Conservation (phyloP, 2,888 invertebrate genomes). For the Mycogona germanica region DNA sequence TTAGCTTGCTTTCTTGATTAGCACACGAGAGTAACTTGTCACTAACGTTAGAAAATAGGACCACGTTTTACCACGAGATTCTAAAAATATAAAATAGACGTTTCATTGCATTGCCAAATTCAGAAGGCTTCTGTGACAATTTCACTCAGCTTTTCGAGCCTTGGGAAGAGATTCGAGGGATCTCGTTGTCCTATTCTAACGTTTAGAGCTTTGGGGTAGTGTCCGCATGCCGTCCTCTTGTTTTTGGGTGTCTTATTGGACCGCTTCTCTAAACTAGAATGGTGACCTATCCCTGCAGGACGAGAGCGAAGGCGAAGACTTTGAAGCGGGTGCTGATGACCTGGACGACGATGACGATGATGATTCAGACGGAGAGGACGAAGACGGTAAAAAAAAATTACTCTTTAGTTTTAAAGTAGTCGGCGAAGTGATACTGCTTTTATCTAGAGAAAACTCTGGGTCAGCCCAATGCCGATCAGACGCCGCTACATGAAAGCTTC, state of each 20-base stretch:
- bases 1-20: no score
- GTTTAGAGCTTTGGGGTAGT: not conserved
- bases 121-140: no score
- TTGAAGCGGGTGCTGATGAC: constrained; percentile 44
- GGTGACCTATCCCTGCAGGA: constrained; percentile 33
- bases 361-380: constrained; percentile 41
- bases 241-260: constrained; percentile 7
- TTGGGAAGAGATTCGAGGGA: not conserved
- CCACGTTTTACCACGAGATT: no score
- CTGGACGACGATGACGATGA: constrained; percentile 43
- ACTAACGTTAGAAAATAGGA: no score
- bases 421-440: not conserved
- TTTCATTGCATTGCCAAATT: no score
- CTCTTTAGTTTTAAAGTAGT: no score
- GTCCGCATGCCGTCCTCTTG: not conserved
- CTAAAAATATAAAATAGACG: no score
- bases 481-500: no score
- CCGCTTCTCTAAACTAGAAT: no score
- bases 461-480: not conserved
- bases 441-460: not conserved
- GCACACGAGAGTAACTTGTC: no score
- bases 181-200: not conserved
- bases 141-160: not conserved
- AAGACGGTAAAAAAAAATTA: constrained; percentile 31
- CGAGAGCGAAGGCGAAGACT: constrained; percentile 50